These are phyloP conservation scores for Hyaena hyaena DNA, from an alignment of 2,113 vertebrate genomes.

Conservation along the genomic window DNA sequence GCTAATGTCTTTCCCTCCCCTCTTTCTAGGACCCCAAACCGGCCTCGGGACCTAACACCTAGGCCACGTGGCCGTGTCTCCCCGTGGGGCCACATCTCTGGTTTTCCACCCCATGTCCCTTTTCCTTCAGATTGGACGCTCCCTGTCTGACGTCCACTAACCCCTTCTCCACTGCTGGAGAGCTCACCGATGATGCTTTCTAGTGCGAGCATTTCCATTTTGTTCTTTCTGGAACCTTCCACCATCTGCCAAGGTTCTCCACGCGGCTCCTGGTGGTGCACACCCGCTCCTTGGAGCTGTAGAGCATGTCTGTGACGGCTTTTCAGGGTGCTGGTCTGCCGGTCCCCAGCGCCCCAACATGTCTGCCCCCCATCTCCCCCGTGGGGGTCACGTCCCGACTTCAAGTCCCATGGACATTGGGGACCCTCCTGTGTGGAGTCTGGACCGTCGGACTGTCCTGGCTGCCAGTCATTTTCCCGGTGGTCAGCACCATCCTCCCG, in stretches of 20 bases:
- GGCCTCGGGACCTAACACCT: fast-evolving
- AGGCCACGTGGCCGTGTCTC: fast-evolving
- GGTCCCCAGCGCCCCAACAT: fast-evolving
- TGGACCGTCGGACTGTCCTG: neutral
- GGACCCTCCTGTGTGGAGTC: neutral
- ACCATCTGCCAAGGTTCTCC: neutral
- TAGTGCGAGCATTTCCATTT: neutral
- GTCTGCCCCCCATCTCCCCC: neutral
- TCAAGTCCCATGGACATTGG: fast-evolving
- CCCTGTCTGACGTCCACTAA: neutral
- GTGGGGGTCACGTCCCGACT: neutral
- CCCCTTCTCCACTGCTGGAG: neutral
- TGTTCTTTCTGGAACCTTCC: neutral
- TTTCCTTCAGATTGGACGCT: neutral
- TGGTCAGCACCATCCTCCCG: fast-evolving
- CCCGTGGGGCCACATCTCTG: neutral
- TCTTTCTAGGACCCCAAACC: too few relatives aligned
- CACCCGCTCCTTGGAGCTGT: neutral
- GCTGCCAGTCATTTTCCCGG: too few relatives aligned
- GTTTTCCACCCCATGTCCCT: too few relatives aligned
- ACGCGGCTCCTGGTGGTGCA: neutral
- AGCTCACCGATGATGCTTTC: neutral
- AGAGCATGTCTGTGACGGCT: fast-evolving
- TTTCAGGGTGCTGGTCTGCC: neutral
- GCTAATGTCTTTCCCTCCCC: neutral